These are phyloP conservation scores for Laothoe populi DNA, from an alignment of 2,888 invertebrate genomes.

Conservation along the genomic window DNA sequence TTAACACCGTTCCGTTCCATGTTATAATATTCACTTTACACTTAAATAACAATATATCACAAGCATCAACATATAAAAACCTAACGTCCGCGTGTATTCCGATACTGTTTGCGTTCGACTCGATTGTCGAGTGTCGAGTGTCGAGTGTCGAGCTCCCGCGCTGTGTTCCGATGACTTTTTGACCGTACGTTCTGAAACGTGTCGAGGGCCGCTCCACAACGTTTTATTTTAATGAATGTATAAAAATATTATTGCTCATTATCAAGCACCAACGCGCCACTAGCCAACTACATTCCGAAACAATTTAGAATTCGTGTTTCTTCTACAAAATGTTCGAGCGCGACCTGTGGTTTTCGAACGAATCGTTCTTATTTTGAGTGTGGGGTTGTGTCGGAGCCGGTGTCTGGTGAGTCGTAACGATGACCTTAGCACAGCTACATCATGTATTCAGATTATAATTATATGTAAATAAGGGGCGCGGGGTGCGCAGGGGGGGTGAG, in stretches of 20 bases:
- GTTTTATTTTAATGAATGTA: constrained; percentile 76
- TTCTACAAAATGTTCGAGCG: constrained; percentile 75
- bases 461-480: constrained; percentile 39
- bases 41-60: constrained; percentile 85
- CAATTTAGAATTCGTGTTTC: constrained; percentile 74
- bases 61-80: constrained; percentile 81
- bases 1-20: constrained; percentile 68
- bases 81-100: constrained; percentile 34
- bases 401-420: constrained; percentile 62
- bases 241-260: constrained; percentile 85
- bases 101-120: constrained; percentile 32
- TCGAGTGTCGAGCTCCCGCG: constrained; percentile 34
- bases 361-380: constrained; percentile 51
- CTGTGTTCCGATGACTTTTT: constrained; percentile 64
- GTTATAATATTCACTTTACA: constrained; percentile 80
- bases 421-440: constrained; percentile 79
- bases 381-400: constrained; percentile 39
- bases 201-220: constrained; percentile 31
- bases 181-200: constrained; percentile 55
- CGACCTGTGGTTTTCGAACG: constrained; percentile 67
- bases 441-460: constrained; percentile 73
- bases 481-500: constrained; percentile 39
- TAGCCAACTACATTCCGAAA: constrained; percentile 79
- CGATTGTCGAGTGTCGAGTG: constrained; percentile 28
- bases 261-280: constrained; percentile 83